Evolutionary conservation across 2,113 vertebrate species (phyloP).

Genomic region (Melanerpes formicivorus): DNA sequence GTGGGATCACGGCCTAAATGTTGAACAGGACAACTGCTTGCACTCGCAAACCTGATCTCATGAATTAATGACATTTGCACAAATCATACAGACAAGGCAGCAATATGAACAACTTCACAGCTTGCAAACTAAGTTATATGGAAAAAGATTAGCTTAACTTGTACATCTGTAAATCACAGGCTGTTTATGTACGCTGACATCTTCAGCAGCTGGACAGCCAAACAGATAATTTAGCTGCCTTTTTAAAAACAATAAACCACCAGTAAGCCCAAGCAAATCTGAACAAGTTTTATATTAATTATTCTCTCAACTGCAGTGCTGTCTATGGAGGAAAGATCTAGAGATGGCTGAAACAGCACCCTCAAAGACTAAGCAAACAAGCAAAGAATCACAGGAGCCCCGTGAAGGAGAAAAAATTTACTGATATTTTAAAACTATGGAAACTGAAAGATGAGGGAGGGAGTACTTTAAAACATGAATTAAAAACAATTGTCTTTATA

Average conservation of each 20-base stretch:
- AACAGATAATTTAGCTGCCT: neutral
- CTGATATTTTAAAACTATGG: neutral
- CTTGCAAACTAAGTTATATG: neutral
- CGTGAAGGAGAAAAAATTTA: neutral
- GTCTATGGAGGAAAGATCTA: neutral
- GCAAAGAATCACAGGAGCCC: neutral
- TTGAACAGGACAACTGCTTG: neutral
- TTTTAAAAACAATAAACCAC: neutral
- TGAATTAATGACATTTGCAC: accelerated
- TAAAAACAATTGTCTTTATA: neutral
- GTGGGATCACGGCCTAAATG: accelerated
- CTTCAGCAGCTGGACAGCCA: neutral
- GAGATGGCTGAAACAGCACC: neutral
- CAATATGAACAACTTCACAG: neutral
- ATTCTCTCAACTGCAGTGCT: neutral
- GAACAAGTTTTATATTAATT: neutral
- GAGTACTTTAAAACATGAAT: neutral
- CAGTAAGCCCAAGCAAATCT: neutral
- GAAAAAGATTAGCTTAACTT: neutral
- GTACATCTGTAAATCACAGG: neutral
- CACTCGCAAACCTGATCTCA: neutral
- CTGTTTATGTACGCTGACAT: neutral
- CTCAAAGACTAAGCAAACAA: neutral
- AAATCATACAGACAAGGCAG: neutral
- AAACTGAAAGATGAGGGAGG: neutral